Evolutionary conservation across 1,140 invertebrate genomes (phyloP).

Genomic region (Hyles vespertilio): DNA sequence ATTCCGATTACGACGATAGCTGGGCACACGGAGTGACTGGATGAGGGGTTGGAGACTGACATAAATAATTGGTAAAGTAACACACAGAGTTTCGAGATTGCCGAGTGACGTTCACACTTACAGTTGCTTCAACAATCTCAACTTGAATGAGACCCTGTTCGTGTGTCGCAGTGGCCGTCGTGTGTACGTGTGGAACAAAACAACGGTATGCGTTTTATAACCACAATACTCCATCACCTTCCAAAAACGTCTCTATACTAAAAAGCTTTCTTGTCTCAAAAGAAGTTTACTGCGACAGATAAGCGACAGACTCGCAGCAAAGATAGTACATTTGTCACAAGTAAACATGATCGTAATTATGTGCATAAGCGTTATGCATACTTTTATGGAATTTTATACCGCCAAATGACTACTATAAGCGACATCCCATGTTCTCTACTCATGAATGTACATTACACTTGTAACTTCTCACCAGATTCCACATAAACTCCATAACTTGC

Average conservation of each 20-base stretch:
- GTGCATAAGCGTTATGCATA: slow-evolving; percentile 38
- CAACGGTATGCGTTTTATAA: slow-evolving; percentile 55
- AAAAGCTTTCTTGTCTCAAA: neutral
- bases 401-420: slow-evolving; percentile 44
- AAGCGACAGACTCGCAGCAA: slow-evolving; percentile 39
- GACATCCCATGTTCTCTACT: slow-evolving; percentile 30
- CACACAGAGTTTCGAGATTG: slow-evolving; percentile 63
- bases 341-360: slow-evolving; percentile 17
- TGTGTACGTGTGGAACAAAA: slow-evolving; percentile 71
- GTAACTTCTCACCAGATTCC: slow-evolving; percentile 27
- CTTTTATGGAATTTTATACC: slow-evolving; percentile 22
- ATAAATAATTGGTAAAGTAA: slow-evolving; percentile 58
- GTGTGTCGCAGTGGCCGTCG: slow-evolving; percentile 54
- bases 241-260: neutral
- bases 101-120: slow-evolving; percentile 58
- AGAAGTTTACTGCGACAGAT: slow-evolving; percentile 8
- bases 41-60: slow-evolving; percentile 45
- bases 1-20: slow-evolving; percentile 53
- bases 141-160: slow-evolving; percentile 70
- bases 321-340: slow-evolving; percentile 12
- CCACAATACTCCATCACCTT: slow-evolving; percentile 21
- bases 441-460: slow-evolving; percentile 23
- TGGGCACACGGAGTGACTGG: slow-evolving; percentile 56
- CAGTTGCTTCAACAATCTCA: slow-evolving; percentile 70
- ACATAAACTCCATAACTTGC: slow-evolving; percentile 40